These are phyloP conservation scores for Pollicipes pollicipes DNA, from an alignment of 1,140 invertebrate species.

Conservation along the genomic window DNA sequence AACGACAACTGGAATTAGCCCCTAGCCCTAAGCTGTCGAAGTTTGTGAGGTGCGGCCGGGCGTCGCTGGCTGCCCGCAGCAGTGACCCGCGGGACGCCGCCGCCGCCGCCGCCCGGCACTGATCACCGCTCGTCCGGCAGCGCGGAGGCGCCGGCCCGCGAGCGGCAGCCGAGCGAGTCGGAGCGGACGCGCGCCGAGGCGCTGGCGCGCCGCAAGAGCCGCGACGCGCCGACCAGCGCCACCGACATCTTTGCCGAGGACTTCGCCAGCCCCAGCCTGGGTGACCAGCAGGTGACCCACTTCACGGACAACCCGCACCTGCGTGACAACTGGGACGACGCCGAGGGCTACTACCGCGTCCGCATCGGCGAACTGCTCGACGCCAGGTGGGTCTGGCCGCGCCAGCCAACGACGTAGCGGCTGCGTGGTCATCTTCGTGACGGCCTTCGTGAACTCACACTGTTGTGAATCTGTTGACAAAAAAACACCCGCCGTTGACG, in stretches of 20 bases:
- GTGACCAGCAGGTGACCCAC: slow-evolving; percentile 1
- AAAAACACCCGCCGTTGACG: no score
- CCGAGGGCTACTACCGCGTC: slow-evolving; percentile 94
- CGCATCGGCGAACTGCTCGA: slow-evolving; percentile 77
- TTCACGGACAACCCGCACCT: slow-evolving; percentile 62
- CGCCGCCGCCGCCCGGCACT: no score
- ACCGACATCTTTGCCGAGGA: slow-evolving; percentile 67
- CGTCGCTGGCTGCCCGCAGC: no score
- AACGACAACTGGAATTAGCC: no score
- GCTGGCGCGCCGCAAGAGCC: slow-evolving; percentile 25
- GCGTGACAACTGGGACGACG: slow-evolving; percentile 99
- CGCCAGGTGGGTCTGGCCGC: slow-evolving; percentile 13
- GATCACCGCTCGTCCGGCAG: no score
- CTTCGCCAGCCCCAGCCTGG: slow-evolving; percentile 34
- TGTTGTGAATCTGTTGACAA: no score
- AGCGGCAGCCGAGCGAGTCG: slow-evolving; percentile 12
- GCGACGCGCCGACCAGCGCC: slow-evolving; percentile 63
- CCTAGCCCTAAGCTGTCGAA: no score
- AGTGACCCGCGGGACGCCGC: no score
- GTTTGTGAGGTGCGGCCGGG: no score
- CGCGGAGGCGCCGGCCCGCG: slow-evolving; percentile 10
- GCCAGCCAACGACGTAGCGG: no score
- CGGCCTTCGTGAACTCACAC: no score
- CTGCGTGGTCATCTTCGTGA: no score
- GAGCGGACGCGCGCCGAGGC: slow-evolving; percentile 7